Percentiles rank a stretch among this genome's conserved stretches.
Evolutionary conservation across 1,140 invertebrate genomes (phyloP).

Genomic region (Pachyrhynchus sulphureomaculatus): DNA sequence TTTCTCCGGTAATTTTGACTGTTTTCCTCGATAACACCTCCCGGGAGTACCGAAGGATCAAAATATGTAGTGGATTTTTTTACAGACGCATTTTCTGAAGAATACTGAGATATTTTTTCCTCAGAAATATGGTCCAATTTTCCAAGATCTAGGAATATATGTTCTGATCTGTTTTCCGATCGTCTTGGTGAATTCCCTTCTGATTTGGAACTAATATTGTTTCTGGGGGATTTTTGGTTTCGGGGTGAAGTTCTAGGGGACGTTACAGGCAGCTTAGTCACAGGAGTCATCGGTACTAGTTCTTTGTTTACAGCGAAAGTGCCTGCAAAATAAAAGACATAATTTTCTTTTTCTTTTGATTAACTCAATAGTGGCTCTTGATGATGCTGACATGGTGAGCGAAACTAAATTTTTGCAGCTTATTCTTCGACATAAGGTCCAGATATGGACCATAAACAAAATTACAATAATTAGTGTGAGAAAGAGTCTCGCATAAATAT

Average conservation of each 20-base stretch:
- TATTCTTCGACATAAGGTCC: too few species aligned
- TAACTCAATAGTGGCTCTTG: too few species aligned
- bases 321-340: not conserved
- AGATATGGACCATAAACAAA: too few species aligned
- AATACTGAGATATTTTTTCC: constrained; percentile 5
- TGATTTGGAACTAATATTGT: not conserved
- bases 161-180: not conserved
- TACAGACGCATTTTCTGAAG: constrained; percentile 8
- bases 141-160: not conserved
- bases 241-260: constrained; percentile 13
- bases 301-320: constrained; percentile 28
- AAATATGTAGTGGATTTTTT: constrained; percentile 1
- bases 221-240: not conserved
- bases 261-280: not conserved
- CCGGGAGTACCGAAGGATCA: not conserved
- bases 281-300: constrained; percentile 11
- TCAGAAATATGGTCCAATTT: constrained; percentile 17
- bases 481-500: not conserved
- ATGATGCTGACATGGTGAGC: too few species aligned
- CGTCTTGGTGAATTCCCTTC: constrained; percentile 1
- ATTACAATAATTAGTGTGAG: too few species aligned
- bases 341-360: not conserved
- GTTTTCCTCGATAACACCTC: not conserved
- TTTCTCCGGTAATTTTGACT: not conserved
- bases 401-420: not conserved